Evolutionary conservation across 2,888 invertebrate species (phyloP), one percentile per base, ranked within the genome.

Genomic region (Andrena haemorrhoa): DNA sequence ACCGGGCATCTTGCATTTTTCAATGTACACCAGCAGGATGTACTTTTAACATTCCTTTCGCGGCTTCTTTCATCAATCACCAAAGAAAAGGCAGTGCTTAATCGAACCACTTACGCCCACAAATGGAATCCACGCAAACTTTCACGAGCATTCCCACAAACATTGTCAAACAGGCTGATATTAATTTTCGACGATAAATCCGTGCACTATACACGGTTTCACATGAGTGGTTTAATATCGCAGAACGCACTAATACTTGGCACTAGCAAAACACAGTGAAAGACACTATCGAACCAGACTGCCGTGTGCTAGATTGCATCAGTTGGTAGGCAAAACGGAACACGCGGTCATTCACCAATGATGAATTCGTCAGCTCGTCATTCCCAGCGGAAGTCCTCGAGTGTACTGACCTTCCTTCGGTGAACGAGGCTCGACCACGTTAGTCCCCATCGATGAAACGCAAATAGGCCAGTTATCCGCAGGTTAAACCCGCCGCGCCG

Each of bases 1-100:
- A 1, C 29, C 49, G 47, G 12, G 26, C 26, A 63, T 29, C 20
- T 12, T 29, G 7, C 70, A 79, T 77, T 77, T 76, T 79, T 64
- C 78, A 79, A 77, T 7, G 56, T 51, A 71, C 12, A 8, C 23
- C 58, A 0, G 2, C n/a, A n/a, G 7, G 1, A 1, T 20, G 26
- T 56, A 35, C 41, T 47, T 61, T 69, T 6, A 31, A 12, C 64
- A 49, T 51, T 58, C 29, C 51, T 10, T 26, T 12, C n/a, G 0
- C 35, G 76, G 64, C 60, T 41, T 23, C 23, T 33, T 33, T 56
- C 56, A 49, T 76, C 68, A 56, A 49, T 69, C 69, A 58, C 8
- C 1, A 6, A 12, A 10, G 16, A 49, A 33, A 23, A 20, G 23
- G 29, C 23, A 3, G 20, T 60, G 10, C 41, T 41, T 41, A 20